Conservation (phyloP, 2,797 vertebrate species). For the Danionella dracula region DNA sequence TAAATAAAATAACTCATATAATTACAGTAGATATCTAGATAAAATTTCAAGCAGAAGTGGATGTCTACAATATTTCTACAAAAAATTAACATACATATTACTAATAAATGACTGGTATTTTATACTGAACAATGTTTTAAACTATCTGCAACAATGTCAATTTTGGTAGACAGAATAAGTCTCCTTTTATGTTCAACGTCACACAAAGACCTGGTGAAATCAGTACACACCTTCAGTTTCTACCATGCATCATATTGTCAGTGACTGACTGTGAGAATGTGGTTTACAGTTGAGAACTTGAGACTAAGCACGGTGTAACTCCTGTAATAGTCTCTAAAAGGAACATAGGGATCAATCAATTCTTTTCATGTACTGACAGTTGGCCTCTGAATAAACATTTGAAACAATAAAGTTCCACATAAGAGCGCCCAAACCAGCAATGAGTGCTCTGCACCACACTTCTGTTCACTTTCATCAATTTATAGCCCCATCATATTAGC, state of each 20-base stretch:
- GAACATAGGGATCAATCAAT: neutral
- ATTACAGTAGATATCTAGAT: too few species aligned
- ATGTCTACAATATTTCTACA: too few species aligned
- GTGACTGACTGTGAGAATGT: neutral
- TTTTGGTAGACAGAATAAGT: too few species aligned
- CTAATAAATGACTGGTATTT: too few species aligned
- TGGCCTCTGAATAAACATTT: conserved; percentile 1
- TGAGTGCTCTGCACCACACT: conserved; percentile 11
- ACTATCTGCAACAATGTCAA: too few species aligned
- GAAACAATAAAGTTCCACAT: conserved; percentile 25
- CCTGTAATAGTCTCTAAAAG: neutral
- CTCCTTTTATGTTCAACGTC: too few species aligned
- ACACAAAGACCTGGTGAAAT: neutral
- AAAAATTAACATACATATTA: too few species aligned
- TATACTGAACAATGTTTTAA: too few species aligned
- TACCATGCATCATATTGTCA: neutral
- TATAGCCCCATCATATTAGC: conserved; percentile 26
- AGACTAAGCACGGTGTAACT: neutral
- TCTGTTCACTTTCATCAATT: conserved; percentile 34
- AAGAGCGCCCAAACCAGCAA: conserved; percentile 13
- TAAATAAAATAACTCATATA: too few species aligned
- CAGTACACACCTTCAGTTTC: neutral
- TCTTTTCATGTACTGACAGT: conserved; percentile 8
- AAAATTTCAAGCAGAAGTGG: too few species aligned
- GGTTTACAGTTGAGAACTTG: neutral